A percentile compares a stretch with the other conserved stretches of the same genome.
These are phyloP conservation scores for Criorhina ranunculi DNA, from an alignment of 2,888 invertebrate genomes.

Conservation along the genomic window DNA sequence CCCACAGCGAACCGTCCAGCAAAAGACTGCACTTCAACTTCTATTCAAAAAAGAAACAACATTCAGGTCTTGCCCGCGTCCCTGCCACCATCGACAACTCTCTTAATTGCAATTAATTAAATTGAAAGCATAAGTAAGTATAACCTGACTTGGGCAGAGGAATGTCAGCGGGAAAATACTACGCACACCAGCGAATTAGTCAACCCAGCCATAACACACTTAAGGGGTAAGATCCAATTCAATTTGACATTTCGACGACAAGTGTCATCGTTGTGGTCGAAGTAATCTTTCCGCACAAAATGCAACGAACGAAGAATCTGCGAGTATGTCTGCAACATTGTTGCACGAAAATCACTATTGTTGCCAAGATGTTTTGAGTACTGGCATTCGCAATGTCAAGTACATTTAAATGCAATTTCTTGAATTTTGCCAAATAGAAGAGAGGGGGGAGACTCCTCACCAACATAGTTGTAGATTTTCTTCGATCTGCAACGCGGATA, in stretches of 20 bases:
- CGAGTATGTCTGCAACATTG: slow-evolving; percentile 33
- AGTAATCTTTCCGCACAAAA: slow-evolving; percentile 8
- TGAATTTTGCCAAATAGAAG: neutral
- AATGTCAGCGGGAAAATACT: slow-evolving; percentile 1
- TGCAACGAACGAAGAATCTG: neutral
- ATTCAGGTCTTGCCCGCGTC: slow-evolving; percentile 7
- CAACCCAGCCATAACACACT: slow-evolving; percentile 12
- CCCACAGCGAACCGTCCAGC: neutral
- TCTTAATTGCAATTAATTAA: slow-evolving; percentile 44
- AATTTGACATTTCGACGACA: slow-evolving; percentile 52
- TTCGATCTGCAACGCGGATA: slow-evolving; percentile 33
- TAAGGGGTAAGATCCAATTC: slow-evolving; percentile 26
- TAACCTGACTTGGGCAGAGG: neutral
- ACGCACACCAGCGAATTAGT: neutral
- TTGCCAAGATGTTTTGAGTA: slow-evolving; percentile 36
- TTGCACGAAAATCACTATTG: slow-evolving; percentile 8
- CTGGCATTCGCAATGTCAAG: neutral
- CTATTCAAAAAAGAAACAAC: neutral
- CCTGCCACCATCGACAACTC: slow-evolving; percentile 2
- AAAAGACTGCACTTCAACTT: slow-evolving; percentile 3
- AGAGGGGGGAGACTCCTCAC: neutral
- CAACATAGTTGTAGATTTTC: neutral
- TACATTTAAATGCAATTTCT: neutral
- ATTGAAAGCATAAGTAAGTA: slow-evolving; percentile 33
- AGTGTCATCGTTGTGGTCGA: slow-evolving; percentile 55